These are phyloP conservation scores for Corythucha ciliata DNA, from an alignment of 2,888 invertebrate species.

Conservation along the genomic window DNA sequence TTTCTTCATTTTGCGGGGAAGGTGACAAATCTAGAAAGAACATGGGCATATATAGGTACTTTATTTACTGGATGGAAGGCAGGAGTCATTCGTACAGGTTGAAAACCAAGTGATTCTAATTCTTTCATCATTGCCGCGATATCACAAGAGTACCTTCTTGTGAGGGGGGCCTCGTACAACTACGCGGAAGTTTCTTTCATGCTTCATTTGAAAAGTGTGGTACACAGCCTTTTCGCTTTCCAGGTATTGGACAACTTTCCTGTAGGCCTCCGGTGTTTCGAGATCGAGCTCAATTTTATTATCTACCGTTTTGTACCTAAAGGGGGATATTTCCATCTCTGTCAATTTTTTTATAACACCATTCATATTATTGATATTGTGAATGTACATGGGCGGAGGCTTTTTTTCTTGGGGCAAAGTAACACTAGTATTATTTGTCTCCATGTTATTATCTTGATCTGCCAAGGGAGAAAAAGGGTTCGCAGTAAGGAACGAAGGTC, in stretches of 20 bases:
- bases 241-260: neutral
- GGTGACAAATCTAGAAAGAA: slow-evolving; percentile 10
- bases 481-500: neutral
- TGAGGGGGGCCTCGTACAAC: slow-evolving; percentile 8
- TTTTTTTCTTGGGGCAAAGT: no score
- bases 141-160: slow-evolving; percentile 7
- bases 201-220: slow-evolving; percentile 14
- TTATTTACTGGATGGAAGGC: slow-evolving; percentile 9
- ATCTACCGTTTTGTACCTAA: slow-evolving; percentile 12
- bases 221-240: slow-evolving; percentile 11
- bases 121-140: slow-evolving; percentile 7
- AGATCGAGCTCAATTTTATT: slow-evolving; percentile 11
- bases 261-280: slow-evolving; percentile 1
- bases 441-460: slow-evolving; percentile 6
- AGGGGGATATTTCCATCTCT: neutral
- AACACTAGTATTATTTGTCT: neutral
- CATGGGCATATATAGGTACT: slow-evolving; percentile 4
- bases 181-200: slow-evolving; percentile 6
- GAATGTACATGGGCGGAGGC: slow-evolving; percentile 4
- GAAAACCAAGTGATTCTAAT: slow-evolving; percentile 4
- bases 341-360: neutral
- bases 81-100: slow-evolving; percentile 13
- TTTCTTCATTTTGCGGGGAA: slow-evolving; percentile 3
- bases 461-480: slow-evolving; percentile 6
- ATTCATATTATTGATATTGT: slow-evolving; percentile 6